Evolutionary conservation across 2,113 vertebrate genomes (phyloP), one percentile per base, ranked within the genome.

Genomic region (Solea senegalensis): DNA sequence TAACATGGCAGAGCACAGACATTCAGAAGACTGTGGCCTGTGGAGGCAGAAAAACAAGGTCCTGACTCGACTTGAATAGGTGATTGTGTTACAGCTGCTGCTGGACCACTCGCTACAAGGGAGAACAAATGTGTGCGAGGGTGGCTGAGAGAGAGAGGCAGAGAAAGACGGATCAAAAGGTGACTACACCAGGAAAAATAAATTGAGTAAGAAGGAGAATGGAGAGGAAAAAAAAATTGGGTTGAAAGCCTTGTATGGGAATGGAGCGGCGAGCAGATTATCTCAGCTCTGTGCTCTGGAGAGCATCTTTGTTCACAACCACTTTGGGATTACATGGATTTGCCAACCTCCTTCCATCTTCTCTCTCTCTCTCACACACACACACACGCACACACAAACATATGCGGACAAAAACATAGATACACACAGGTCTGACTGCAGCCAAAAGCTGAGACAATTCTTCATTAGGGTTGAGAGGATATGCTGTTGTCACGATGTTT

Each of bases 261-360:
- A 87, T 73, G 77, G 55, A 75, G 82, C 43, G 27, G 73, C 70
- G 68, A 69, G 86, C 60, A 73, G 92, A 92, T 94, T 93, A 93
- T 89, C 78, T 72, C 34, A 8, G 86, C 88, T 87, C 83, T 78
- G 69, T 80, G 84, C 81, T 88, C 78, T 66, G 82, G 75, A 91
- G 88, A 90, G 85, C 80, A 74, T 87, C 89, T 91, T 90, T 92
- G 88, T 92, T 92, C 86, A 87, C 86, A 84, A 85, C 70, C 73
- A 82, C 83, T 90, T 83, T 86, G 67, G 92, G 89, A 93, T 93
- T 88, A 92, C 86, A 89, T 51, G 81, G 81, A 86, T 86, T 91
- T 88, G 62, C 74, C 82, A 83, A 83, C 80, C 77, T 81, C 73
- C 76, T 84, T 75, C 75, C 61, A 57, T 75, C 58, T 72, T 15